These are phyloP conservation scores for Ictalurus punctatus DNA, from an alignment of 2,113 vertebrate genomes.

Conservation along the genomic window DNA sequence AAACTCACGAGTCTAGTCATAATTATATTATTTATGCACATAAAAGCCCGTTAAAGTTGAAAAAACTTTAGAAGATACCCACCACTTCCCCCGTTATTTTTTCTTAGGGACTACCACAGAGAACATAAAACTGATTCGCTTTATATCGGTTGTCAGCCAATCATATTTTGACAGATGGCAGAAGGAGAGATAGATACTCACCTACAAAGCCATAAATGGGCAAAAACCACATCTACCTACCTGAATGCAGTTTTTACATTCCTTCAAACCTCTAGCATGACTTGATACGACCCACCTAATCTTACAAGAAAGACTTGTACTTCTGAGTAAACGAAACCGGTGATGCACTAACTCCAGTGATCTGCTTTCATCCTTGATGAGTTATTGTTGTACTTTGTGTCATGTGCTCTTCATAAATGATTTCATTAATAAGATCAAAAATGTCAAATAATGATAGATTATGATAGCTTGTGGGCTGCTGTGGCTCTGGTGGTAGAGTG, in stretches of 20 bases:
- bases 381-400: not conserved
- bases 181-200: no score
- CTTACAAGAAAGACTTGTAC: no score
- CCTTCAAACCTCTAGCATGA: not conserved
- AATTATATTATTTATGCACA: not conserved
- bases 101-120: accelerated
- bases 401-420: no score
- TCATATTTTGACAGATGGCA: no score
- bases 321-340: no score
- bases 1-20: not conserved
- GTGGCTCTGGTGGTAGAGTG: no score
- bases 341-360: no score
- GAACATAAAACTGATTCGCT: not conserved
- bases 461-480: no score
- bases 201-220: not conserved
- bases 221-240: not conserved
- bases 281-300: not conserved
- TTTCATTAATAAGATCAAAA: no score
- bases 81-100: not conserved
- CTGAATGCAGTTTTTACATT: not conserved
- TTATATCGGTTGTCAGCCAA: not conserved
- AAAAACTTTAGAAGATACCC: not conserved
- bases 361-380: no score
- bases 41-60: no score
- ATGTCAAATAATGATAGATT: no score